phyloP scores from a whole-genome alignment of 1,140 invertebrate species.

The Apis mellifera region DNA sequence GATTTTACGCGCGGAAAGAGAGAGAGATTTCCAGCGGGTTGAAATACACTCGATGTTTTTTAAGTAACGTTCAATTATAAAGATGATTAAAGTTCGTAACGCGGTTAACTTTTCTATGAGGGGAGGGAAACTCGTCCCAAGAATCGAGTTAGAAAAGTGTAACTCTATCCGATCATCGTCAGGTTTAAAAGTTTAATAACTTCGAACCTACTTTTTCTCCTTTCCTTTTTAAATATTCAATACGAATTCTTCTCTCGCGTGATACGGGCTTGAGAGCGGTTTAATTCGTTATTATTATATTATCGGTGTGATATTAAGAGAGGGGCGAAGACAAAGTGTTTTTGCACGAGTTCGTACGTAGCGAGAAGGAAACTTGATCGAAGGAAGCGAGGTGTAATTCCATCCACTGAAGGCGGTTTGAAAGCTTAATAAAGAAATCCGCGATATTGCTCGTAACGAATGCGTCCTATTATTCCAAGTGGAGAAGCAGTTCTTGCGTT shows the following conservation, averaged over 20 bases:
- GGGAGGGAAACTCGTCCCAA: not conserved
- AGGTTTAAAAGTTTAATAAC: constrained; percentile 15
- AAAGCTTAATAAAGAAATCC: constrained; percentile 17
- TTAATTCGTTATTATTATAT: not conserved
- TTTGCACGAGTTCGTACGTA: not conserved
- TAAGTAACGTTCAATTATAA: not conserved
- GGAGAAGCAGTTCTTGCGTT: not conserved
- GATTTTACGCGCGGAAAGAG: too few relatives aligned
- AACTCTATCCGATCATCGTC: constrained; percentile 8
- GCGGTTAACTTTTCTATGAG: not conserved
- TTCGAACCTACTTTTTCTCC: not conserved
- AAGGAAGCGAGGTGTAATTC: constrained; percentile 11
- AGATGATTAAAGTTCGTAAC: not conserved
- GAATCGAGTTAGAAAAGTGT: not conserved
- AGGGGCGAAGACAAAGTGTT: not conserved
- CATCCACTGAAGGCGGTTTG: constrained; percentile 5
- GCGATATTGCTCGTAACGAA: not conserved
- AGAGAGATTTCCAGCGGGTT: not conserved
- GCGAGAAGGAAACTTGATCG: constrained; percentile 4
- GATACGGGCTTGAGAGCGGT: too few relatives aligned
- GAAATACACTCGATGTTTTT: not conserved
- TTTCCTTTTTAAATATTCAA: not conserved
- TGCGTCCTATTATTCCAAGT: not conserved
- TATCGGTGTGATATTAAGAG: not conserved
- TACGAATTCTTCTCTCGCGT: not conserved